A percentile compares a stretch with the other conserved stretches of the same genome.
Evolutionary conservation across 1,140 invertebrate genomes (phyloP).

Genomic region (Drosophila trapezifrons): DNA sequence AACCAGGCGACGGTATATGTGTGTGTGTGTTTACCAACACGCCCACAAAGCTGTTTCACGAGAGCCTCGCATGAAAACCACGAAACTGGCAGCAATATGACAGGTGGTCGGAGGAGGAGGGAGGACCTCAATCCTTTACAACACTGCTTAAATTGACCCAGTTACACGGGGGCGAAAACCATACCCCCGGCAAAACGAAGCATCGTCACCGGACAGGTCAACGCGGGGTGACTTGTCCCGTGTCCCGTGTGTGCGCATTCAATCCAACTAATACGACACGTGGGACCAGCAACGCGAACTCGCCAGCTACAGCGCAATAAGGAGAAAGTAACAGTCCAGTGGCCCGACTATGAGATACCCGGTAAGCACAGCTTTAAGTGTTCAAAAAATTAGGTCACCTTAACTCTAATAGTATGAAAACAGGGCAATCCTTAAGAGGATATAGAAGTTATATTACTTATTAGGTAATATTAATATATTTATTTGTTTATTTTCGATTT

Average conservation of each 20-base stretch:
- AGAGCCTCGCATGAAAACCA: conserved; percentile 55
- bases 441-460: no score
- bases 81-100: conserved; percentile 50
- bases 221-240: conserved; percentile 28
- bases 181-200: conserved; percentile 13
- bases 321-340: neutral
- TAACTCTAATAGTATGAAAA: no score
- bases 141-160: conserved; percentile 67
- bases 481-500: no score
- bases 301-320: conserved; percentile 29
- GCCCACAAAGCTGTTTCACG: conserved; percentile 58
- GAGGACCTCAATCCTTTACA: conserved; percentile 58
- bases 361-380: neutral
- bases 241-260: conserved; percentile 29
- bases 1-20: neutral
- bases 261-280: conserved; percentile 75
- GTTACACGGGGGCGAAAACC: conserved; percentile 38
- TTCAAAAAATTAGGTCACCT: neutral
- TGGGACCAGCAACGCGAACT: conserved; percentile 56
- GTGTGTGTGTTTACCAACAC: conserved; percentile 50
- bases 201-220: conserved; percentile 38
- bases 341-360: conserved; percentile 3
- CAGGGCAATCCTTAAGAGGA: no score
- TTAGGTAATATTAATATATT: no score
- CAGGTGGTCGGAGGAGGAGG: conserved; percentile 9